A percentile compares a stretch with the other conserved stretches of the same genome.
These are phyloP conservation scores for Globia sparganii DNA, from an alignment of 2,888 invertebrate genomes.

Conservation along the genomic window DNA sequence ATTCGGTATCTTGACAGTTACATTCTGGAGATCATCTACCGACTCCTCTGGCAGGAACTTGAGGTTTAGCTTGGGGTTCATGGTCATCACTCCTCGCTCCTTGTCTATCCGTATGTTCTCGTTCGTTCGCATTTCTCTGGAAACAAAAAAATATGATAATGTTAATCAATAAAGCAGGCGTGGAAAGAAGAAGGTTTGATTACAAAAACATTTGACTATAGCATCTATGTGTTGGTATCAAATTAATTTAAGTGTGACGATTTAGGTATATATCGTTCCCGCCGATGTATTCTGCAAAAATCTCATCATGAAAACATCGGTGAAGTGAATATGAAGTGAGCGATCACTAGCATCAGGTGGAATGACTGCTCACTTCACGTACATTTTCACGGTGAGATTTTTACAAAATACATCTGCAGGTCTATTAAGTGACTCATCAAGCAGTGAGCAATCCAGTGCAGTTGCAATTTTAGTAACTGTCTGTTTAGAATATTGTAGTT, in stretches of 20 bases:
- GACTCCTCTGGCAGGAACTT: slow-evolving; percentile 92
- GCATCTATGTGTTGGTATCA: not conserved
- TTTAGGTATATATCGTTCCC: not conserved
- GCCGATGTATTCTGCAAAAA: too few relatives aligned
- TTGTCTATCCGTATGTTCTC: slow-evolving; percentile 91
- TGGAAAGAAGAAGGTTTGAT: not conserved
- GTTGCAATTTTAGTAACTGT: not conserved
- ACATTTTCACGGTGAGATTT: too few relatives aligned
- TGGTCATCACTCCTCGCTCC: slow-evolving; percentile 92
- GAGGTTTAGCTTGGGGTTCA: slow-evolving; percentile 90
- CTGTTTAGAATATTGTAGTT: not conserved
- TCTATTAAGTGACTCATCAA: not conserved
- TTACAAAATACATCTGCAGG: not conserved
- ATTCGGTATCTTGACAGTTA: slow-evolving; percentile 82
- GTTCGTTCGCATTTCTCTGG: slow-evolving; percentile 93
- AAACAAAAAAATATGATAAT: slow-evolving; percentile 58
- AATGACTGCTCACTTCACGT: too few relatives aligned
- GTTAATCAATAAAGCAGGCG: not conserved
- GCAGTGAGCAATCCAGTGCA: not conserved
- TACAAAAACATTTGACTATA: not conserved
- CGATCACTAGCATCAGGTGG: too few relatives aligned
- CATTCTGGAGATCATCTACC: slow-evolving; percentile 91
- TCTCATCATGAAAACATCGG: too few relatives aligned
- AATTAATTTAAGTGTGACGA: not conserved
- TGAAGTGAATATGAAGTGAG: too few relatives aligned